phyloP scores from a whole-genome alignment of 2,113 vertebrate species.

The Hemicordylus capensis region DNA sequence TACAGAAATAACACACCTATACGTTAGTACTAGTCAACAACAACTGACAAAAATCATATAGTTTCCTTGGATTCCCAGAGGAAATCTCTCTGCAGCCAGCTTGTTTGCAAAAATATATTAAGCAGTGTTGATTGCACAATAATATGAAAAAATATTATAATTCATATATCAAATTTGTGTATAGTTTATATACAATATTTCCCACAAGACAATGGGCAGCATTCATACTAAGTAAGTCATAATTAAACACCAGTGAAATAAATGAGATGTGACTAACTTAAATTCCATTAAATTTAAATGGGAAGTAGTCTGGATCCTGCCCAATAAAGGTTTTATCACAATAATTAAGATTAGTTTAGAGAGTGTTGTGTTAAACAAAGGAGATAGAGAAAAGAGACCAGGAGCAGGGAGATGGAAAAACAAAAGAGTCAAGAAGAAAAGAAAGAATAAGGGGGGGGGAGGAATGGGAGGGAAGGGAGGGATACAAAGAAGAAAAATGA shows the following conservation, averaged over 20 bases:
- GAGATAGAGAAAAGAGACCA: no score
- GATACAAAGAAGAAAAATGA: background rate
- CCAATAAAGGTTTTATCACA: no score
- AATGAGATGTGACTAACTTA: no score
- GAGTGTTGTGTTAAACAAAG: background rate
- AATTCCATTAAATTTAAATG: no score
- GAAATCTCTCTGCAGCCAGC: conserved; percentile 63
- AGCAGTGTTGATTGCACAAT: conserved; percentile 51
- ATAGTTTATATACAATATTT: conserved; percentile 27
- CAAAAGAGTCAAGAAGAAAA: no score
- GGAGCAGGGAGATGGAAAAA: background rate
- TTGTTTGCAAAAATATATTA: conserved; percentile 49
- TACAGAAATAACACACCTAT: background rate
- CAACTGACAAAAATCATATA: conserved; percentile 54
- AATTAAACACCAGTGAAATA: no score
- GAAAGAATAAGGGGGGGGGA: background rate
- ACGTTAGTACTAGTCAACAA: background rate
- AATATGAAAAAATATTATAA: conserved; percentile 51
- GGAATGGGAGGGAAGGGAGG: background rate
- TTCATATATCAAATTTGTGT: conserved; percentile 18
- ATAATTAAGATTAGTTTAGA: background rate
- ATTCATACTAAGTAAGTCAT: no score
- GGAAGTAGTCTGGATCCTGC: no score
- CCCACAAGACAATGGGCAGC: background rate
- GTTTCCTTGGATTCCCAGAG: conserved; percentile 68